phyloP scores from a whole-genome alignment of 53 echinoderm and acorn worm genomes.

The Stichopus horrens region DNA sequence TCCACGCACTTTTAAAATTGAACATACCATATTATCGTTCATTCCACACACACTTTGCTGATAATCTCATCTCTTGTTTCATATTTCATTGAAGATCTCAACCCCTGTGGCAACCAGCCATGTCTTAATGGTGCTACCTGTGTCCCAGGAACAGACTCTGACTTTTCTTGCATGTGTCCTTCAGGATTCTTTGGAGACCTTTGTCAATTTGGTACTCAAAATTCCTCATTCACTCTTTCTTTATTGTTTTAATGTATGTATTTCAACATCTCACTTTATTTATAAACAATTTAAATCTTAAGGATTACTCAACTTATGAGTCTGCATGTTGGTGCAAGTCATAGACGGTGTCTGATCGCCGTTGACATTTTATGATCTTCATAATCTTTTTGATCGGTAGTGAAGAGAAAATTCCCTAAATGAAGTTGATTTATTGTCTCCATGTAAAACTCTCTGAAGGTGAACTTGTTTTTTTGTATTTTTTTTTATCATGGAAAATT shows the following conservation, averaged over 20 bases:
- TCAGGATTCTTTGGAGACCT: constrained; percentile 58
- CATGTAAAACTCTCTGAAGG: too few relatives aligned
- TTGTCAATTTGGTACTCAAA: background rate
- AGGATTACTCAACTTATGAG: background rate
- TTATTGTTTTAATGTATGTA: too few relatives aligned
- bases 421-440: too few relatives aligned
- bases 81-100: background rate
- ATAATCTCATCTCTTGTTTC: background rate
- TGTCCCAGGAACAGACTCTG: constrained; percentile 37
- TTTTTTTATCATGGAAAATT: too few relatives aligned
- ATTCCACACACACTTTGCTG: background rate
- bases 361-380: too few relatives aligned
- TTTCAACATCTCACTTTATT: background rate
- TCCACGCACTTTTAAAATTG: background rate
- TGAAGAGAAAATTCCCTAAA: too few relatives aligned
- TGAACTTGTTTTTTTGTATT: too few relatives aligned
- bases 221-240: background rate
- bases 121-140: constrained; percentile 57
- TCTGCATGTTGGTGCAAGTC: too few relatives aligned
- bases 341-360: too few relatives aligned
- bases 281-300: background rate
- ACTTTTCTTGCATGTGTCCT: constrained; percentile 57
- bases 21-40: background rate
- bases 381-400: too few relatives aligned
- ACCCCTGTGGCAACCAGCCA: constrained; percentile 24